Evolutionary conservation across 2,797 vertebrate species (phyloP), one percentile per base, ranked within the genome.

Genomic region (Enteromius viviparus): DNA sequence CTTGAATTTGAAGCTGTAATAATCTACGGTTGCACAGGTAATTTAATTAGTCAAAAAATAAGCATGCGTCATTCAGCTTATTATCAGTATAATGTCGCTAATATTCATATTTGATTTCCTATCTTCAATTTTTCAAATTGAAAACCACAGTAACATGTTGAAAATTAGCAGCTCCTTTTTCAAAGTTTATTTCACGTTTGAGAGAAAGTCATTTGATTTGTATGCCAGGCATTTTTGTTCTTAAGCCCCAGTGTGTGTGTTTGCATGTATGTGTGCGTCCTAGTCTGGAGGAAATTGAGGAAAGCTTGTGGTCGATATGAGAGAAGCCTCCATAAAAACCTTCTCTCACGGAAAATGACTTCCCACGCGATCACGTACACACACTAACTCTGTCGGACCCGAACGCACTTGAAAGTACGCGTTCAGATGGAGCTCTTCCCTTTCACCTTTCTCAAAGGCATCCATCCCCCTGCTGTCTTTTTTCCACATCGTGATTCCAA

Each of bases 321-420:
- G 89, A 87, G 86, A 94, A 93, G 89, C 85, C 90, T 88, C 84
- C 86, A 89, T 94, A 94, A 94, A 95, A 94, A 92, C 76, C 88
- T 87, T 90, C 90, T 92, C 91, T 94, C 93, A 93, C 88, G 90
- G 89, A 94, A 94, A 92, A 93, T 90, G 91, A 88, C 89, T 93
- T 94, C 91, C 94, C 91, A 92, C 90, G 92, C 92, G 87, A 79
- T 86, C 71, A 53, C 42, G 1, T 64, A 55, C 29, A 26, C 80
- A 78, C 72, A 6, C 79, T 45, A 32, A 80, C 10, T 53, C 15
- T 14, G 34, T 60, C 80, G 74, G 87, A 86, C 34, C 23, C 66
- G 45, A 70, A 69, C 71, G 51, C 85, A 2, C 76, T 65, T 68
- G 34, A 10, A 40, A 68, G 47, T 82, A 71, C 60, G 65, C 66